Evolutionary conservation across 2,888 invertebrate genomes (phyloP), one percentile per base, ranked within the genome.

Genomic region (Ophion ventricosus): DNA sequence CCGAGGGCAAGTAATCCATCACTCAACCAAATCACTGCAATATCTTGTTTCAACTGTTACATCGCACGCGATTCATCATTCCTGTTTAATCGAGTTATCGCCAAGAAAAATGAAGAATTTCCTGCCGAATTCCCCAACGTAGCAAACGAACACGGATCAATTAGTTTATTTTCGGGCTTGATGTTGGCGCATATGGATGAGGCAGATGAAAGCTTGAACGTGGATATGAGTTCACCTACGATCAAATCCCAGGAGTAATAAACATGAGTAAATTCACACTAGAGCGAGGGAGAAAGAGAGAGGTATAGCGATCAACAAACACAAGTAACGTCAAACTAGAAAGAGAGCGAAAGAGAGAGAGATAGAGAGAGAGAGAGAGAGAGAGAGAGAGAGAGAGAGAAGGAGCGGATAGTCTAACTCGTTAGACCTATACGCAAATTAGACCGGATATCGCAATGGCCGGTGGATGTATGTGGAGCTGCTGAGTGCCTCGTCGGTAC

Each of bases 371-470:
- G 56, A 10, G 20, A 17, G 17, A 17, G 5, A 17, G n/a, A 56
- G 4, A n/a, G 29, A 20, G 14, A 25, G 29, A 35, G 77, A 43
- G 43, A n/a, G 17, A 29, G 61, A 54, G 70, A 66, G 1, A 7
- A 17, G 17, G 43, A 25, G 40, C 17, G 64, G 23, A 35, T 57
- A 25, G 66, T 67, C 70, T 79, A 82, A 72, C 43, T 66, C 57
- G 67, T 74, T 54, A 57, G 63, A 66, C 63, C 56, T 54, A 59
- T 84, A 61, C 81, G 72, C 79, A 80, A 84, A 84, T 80, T 67
- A 76, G 75, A n/a, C 54, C 25, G 66, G 40, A 59, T 49, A 17
- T 75, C 25, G 59, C 17, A 14, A 61, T 63, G 14, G n/a, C 25
- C 57, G 25, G 20, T 40, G 43, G 54, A 54, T 64, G 74, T 75